A percentile compares a stretch with the other conserved stretches of the same genome.
Evolutionary conservation across 92 coral and sea anemone species (phyloP).

Genomic region (Pocillopora meandrina): DNA sequence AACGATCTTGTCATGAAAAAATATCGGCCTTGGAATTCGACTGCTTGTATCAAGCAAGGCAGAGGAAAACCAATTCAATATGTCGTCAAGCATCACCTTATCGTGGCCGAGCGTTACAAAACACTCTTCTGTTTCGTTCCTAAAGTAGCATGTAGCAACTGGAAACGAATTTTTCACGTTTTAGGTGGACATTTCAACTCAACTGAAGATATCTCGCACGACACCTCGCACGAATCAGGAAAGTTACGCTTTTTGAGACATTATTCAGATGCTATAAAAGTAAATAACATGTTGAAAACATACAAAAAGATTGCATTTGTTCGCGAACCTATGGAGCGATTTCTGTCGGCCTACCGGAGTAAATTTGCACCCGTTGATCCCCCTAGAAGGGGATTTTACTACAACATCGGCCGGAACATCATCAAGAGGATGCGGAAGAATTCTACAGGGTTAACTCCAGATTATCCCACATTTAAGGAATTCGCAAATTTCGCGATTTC

Average conservation of each 20-base stretch:
- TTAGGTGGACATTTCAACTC: constrained; percentile 31
- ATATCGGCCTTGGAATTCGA: neutral
- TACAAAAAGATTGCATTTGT: too few species aligned
- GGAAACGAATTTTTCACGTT: constrained; percentile 61
- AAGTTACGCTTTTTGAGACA: constrained; percentile 18
- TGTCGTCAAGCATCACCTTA: neutral
- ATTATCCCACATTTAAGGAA: constrained; percentile 44
- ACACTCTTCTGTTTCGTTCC: constrained; percentile 61
- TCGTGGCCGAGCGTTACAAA: constrained; percentile 51
- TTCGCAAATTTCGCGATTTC: constrained; percentile 48
- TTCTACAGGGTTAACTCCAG: neutral
- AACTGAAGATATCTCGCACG: neutral
- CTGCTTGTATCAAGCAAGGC: neutral
- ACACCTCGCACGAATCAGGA: neutral
- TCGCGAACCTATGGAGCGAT: too few species aligned
- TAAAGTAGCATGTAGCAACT: constrained; percentile 69
- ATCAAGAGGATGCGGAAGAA: constrained; percentile 23
- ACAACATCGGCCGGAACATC: constrained; percentile 35
- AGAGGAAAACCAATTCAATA: neutral
- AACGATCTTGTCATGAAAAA: neutral
- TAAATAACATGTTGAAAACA: constrained; percentile 2
- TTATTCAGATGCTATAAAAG: neutral
- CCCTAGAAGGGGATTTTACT: constrained; percentile 44
- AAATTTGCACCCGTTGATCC: neutral
- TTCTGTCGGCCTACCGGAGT: too few species aligned